A percentile compares a stretch with the other conserved stretches of the same genome.
These are phyloP conservation scores for Notospermus geniculatus DNA, from an alignment of 1,140 invertebrate species.

Conservation along the genomic window DNA sequence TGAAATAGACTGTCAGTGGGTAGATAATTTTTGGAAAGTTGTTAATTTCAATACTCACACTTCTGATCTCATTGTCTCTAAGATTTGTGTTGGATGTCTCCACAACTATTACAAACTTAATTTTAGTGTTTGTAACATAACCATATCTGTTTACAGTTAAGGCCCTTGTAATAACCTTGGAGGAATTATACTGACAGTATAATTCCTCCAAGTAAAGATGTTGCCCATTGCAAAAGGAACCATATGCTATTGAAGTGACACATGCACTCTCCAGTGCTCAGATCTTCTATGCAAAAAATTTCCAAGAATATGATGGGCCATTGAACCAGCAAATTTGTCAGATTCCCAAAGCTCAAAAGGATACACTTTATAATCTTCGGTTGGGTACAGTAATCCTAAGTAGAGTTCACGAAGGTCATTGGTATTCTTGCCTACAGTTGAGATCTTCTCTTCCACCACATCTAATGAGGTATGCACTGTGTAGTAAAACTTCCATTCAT, in stretches of 20 bases:
- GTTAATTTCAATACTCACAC: slow-evolving; percentile 62
- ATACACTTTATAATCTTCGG: slow-evolving; percentile 97
- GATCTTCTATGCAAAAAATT: no score
- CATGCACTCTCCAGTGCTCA: no score
- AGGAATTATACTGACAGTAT: no score
- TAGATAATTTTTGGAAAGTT: no score
- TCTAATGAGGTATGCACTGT: slow-evolving; percentile 91
- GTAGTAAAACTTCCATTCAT: slow-evolving; percentile 85
- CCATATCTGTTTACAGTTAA: slow-evolving; percentile 72
- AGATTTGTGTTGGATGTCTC: slow-evolving; percentile 83
- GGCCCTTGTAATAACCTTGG: no score
- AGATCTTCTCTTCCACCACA: slow-evolving; percentile 88
- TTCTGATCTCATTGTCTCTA: slow-evolving; percentile 90
- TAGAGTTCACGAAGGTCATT: slow-evolving; percentile 75
- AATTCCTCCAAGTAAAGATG: no score
- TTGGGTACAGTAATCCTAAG: slow-evolving; percentile 85
- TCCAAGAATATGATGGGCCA: no score
- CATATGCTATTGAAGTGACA: no score
- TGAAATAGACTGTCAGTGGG: no score
- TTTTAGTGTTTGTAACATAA: slow-evolving; percentile 95
- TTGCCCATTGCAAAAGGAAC: no score
- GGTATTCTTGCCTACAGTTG: slow-evolving; percentile 64
- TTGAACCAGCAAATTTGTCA: background rate
- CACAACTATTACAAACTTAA: slow-evolving; percentile 93
- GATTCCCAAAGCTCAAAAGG: slow-evolving; percentile 48